Evolutionary conservation across 2,888 invertebrate genomes (phyloP).

Genomic region (Hydrotaea cyrtoneurina): DNA sequence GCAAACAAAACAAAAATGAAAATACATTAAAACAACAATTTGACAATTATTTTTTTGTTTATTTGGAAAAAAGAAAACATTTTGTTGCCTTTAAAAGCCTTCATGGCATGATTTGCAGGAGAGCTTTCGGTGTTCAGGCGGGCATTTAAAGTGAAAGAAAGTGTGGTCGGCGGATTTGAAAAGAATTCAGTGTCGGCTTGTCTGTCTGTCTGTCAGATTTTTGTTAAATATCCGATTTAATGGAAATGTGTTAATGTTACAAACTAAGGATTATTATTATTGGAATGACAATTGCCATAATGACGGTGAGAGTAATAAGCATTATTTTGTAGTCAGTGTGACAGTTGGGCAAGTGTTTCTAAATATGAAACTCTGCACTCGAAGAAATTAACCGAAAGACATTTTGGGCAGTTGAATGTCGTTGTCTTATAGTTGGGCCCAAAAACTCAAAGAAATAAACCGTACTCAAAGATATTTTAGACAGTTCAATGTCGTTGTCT

Average conservation of each 20-base stretch:
- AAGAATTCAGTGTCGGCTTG: not conserved
- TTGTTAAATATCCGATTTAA: not conserved
- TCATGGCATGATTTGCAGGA: conserved; percentile 7
- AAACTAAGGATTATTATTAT: conserved; percentile 12
- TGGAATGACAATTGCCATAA: not conserved
- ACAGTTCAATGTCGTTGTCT: too few species aligned
- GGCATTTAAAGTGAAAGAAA: conserved; percentile 10
- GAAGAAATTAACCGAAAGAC: too few species aligned
- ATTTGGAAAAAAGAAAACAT: not conserved
- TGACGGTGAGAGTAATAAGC: not conserved
- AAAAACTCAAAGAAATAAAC: too few species aligned
- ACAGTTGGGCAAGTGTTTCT: too few species aligned
- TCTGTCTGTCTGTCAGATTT: conserved; percentile 21
- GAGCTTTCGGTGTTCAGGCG: not conserved
- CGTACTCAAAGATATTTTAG: too few species aligned
- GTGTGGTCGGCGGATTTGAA: conserved; percentile 26
- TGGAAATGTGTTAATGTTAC: conserved; percentile 28
- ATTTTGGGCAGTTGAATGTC: too few species aligned
- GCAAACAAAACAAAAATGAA: too few species aligned
- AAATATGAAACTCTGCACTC: too few species aligned
- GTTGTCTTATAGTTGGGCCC: too few species aligned
- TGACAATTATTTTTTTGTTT: conserved; percentile 9
- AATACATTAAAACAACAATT: conserved; percentile 16
- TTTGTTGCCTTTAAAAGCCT: not conserved
- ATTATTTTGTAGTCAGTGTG: too few species aligned